Evolutionary conservation across 2,797 vertebrate species (phyloP), one percentile per base, ranked within the genome.

Genomic region (Tarsius wallacei): DNA sequence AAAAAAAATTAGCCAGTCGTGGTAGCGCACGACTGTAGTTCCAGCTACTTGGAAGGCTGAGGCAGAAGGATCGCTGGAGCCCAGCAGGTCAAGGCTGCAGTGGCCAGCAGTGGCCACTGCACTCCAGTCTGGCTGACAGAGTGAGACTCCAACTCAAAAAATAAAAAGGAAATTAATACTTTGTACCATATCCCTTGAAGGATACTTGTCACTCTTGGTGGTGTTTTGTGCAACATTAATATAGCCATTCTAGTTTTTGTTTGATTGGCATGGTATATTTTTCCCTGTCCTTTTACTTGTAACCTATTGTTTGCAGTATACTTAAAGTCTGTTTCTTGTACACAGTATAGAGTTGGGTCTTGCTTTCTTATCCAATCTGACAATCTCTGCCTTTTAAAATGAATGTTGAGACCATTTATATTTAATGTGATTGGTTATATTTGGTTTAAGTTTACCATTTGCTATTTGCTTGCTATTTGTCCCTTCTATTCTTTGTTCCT

Each of bases 281-380:
- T 77, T 78, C 24, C 36, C 33, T 8, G 59, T 47, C n/a, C 17
- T 87, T 71, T 77, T 26, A n/a, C 6, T 80, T 80, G 15, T 90
- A 83, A 68, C 31, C 28, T n/a, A 74, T 84, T 87, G 63, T 59
- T 66, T 21, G 47, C 42, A 63, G 94, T 90, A 57, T 78, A 78
- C 17, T 63, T 87, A 94, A 80, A 76, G 26, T 31, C 12, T 71
- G 59, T 42, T 92, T 93, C 47, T 31, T 85, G 15, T 81, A 76
- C 10, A 82, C 31, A 42, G 42, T 42, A 42, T 42, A 42, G 5
- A 81, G 14, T 81, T 77, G 3, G 22, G 22, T 53, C 70, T 36
- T 26, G 21, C 13, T 55, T 61, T 42, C 42, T 42, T 36, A 42
- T 81, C 64, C 28, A 55, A 6, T 49, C 31, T 82, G 66, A 80